Conservation (phyloP, 2,797 vertebrate species). For the Thalassophryne amazonica region DNA sequence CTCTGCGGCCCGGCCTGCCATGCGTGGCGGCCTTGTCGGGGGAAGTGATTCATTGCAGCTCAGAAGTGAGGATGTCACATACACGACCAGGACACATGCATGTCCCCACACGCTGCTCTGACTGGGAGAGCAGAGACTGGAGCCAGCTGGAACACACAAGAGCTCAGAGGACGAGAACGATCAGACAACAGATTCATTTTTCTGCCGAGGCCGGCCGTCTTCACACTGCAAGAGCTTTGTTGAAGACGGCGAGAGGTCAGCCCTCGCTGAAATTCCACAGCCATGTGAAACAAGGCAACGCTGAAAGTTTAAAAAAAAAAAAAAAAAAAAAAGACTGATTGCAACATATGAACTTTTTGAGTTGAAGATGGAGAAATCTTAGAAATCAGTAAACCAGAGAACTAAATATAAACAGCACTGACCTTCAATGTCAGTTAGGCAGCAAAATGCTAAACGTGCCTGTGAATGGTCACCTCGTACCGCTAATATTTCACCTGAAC, state of each 20-base stretch:
- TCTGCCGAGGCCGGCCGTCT: constrained; percentile 30
- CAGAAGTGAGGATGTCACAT: constrained; percentile 9
- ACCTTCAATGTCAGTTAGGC: too few species aligned
- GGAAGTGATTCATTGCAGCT: constrained; percentile 26
- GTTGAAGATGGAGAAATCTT: not conserved
- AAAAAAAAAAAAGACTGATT: too few species aligned
- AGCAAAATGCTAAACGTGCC: too few species aligned
- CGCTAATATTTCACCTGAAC: constrained; percentile 65
- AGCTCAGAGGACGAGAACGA: constrained; percentile 60
- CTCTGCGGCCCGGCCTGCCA: not conserved
- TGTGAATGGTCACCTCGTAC: constrained; percentile 6
- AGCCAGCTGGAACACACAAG: constrained; percentile 56
- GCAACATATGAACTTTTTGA: too few species aligned
- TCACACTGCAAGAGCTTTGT: constrained; percentile 63
- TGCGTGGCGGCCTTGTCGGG: constrained; percentile 6
- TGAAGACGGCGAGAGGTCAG: constrained; percentile 40
- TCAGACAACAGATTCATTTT: constrained; percentile 70
- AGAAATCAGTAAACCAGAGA: not conserved
- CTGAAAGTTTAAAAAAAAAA: constrained; percentile 21
- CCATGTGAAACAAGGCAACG: constrained; percentile 45
- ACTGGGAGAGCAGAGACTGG: constrained; percentile 35
- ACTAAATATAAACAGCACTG: too few species aligned
- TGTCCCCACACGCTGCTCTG: constrained; percentile 9
- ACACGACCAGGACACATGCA: not conserved
- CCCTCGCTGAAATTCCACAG: constrained; percentile 69